Percentiles rank a stretch among this genome's conserved stretches.
Evolutionary conservation across 2,113 vertebrate species (phyloP).

Genomic region (Coregonus clupeaformis): DNA sequence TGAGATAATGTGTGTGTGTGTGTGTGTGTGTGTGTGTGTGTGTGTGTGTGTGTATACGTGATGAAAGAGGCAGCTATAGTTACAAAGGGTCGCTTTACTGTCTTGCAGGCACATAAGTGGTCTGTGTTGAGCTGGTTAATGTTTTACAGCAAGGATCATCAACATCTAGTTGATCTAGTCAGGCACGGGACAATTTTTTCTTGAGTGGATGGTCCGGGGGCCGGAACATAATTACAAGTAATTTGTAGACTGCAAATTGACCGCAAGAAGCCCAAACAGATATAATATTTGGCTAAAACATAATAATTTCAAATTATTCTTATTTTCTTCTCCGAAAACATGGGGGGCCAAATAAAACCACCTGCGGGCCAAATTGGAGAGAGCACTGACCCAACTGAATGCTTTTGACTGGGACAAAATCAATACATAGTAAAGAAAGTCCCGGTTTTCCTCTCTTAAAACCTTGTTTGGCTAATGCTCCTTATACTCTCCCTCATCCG

Average conservation of each 20-base stretch:
- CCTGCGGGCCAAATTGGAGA: too few relatives aligned
- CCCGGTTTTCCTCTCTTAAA: not conserved
- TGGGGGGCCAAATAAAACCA: too few relatives aligned
- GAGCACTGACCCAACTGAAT: not conserved
- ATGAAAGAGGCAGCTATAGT: not conserved
- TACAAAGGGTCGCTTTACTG: not conserved
- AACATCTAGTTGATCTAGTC: too few relatives aligned
- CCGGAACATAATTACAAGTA: too few relatives aligned
- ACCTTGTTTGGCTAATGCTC: not conserved
- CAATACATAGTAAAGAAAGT: not conserved
- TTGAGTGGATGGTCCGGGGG: too few relatives aligned
- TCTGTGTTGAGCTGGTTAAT: constrained; percentile 9
- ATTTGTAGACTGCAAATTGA: too few relatives aligned
- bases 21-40: not conserved
- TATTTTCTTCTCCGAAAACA: too few relatives aligned
- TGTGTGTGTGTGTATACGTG: not conserved
- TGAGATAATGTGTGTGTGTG: constrained; percentile 1
- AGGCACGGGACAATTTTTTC: too few relatives aligned
- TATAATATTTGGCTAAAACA: too few relatives aligned
- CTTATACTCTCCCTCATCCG: not conserved
- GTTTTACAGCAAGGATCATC: too few relatives aligned
- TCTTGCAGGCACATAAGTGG: not conserved
- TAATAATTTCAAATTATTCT: too few relatives aligned
- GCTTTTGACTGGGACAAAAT: not conserved
- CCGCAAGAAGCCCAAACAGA: too few relatives aligned